Conservation (phyloP, 2,888 invertebrate genomes). For the Podabrus alpinus region DNA sequence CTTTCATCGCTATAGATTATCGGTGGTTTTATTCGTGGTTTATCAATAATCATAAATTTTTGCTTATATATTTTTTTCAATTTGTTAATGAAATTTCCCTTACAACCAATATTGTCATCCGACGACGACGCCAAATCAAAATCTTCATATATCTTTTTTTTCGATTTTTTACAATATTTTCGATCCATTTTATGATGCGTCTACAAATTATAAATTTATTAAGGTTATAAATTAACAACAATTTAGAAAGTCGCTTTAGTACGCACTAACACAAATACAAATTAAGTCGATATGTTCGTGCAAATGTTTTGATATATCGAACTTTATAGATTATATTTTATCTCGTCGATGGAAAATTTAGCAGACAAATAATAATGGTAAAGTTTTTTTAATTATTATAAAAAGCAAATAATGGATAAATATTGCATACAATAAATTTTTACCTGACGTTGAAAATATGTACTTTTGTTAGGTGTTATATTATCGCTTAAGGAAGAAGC, state of each 20-base stretch:
- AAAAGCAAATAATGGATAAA: background rate
- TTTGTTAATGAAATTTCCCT: fast-evolving
- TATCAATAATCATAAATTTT: background rate
- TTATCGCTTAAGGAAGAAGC: background rate
- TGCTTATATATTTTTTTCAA: background rate
- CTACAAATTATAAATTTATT: no score
- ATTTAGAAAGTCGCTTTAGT: background rate
- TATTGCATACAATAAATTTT: background rate
- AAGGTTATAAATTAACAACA: background rate
- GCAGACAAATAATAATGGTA: background rate
- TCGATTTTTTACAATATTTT: background rate
- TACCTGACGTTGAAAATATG: background rate
- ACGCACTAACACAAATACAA: no score
- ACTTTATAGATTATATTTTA: background rate
- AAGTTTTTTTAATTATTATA: no score
- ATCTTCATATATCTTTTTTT: background rate
- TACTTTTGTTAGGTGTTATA: background rate
- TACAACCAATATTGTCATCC: no score
- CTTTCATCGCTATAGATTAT: background rate
- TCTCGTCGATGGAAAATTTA: background rate
- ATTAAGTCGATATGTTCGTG: background rate
- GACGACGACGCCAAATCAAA: background rate
- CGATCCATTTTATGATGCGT: background rate
- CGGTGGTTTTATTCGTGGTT: background rate
- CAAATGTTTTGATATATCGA: background rate